Conservation (phyloP, 53 echinoderm and acorn worm genomes). For the Echinarachnius parma region DNA sequence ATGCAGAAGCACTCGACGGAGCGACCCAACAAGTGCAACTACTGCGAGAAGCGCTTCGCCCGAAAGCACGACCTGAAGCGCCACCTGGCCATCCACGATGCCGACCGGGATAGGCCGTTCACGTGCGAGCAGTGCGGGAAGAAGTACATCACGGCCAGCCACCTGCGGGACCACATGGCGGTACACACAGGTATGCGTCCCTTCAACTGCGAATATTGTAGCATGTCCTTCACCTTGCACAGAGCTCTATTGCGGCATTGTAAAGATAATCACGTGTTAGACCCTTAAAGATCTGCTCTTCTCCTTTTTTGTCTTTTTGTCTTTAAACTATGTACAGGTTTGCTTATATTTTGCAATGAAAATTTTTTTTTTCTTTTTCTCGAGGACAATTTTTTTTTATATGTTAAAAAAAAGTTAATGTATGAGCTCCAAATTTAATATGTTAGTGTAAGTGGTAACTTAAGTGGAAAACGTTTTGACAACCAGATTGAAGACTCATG, state of each 20-base stretch:
- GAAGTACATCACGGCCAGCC: constrained; percentile 32
- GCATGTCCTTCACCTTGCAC: constrained; percentile 1
- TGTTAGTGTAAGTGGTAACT: too few species aligned
- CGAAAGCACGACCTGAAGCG: constrained; percentile 43
- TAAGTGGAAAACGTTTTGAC: too few species aligned
- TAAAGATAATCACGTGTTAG: constrained; percentile 26
- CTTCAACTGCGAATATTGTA: constrained; percentile 22
- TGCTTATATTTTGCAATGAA: too few species aligned
- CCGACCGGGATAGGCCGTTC: constrained; percentile 16
- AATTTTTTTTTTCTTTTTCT: too few species aligned
- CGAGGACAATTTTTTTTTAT: too few species aligned
- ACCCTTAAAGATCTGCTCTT: neutral
- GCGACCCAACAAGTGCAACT: constrained; percentile 17
- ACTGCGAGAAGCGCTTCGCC: constrained; percentile 33
- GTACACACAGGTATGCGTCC: constrained; percentile 33
- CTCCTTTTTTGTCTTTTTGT: too few species aligned
- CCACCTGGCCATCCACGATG: constrained; percentile 21
- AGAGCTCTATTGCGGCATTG: constrained; percentile 33
- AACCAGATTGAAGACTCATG: too few species aligned
- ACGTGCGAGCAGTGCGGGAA: constrained; percentile 26
- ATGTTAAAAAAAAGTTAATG: too few species aligned
- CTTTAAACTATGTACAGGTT: too few species aligned
- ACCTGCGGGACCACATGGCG: constrained; percentile 22
- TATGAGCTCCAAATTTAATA: too few species aligned
- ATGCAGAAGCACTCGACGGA: constrained; percentile 43